Evolutionary conservation across 2,888 invertebrate genomes (phyloP), one percentile per base, ranked within the genome.

Genomic region (Bellardia bayeri): DNA sequence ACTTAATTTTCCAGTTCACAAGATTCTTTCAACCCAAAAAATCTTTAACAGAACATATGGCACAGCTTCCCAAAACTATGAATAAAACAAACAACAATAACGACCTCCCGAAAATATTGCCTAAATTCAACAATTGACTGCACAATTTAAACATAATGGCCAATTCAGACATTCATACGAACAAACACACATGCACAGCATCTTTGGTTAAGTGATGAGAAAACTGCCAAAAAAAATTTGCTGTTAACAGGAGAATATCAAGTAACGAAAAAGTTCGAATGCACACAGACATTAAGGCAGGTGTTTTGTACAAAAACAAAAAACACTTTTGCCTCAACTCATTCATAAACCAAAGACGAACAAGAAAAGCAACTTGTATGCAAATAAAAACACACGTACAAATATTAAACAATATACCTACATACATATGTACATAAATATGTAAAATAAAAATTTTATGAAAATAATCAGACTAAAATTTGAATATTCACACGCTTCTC

Each of bases 401-500:
- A 54, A 78, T 68, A 42, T 61, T 69, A 13, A 69, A 69, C 11
- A 58, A n/a, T 11, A 68, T 14, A n/a, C n/a, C n/a, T n/a, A n/a
- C n/a, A n/a, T n/a, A 30, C 49, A 68, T 13, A n/a, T 11, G 49
- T 14, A 23, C 23, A 0, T 23, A 23, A 23, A 23, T 23, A 30
- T 49, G 49, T 13, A 68, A 49, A 49, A 30, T 1, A 11, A 11
- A 30, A n/a, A 45, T n/a, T 64, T 40, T 45, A 64, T 33, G 9
- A 71, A 71, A 30, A 66, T 14, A 68, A 30, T 78, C 37, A 74
- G 33, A 71, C 42, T 40, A 69, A 80, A 81, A 75, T 82, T 71
- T 58, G 49, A 75, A 82, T 85, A 79, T 85, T 87, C 87, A 87
- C 87, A 87, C 87, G 87, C 87, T 85, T 79, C 87, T 82, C 85